A percentile compares a stretch with the other conserved stretches of the same genome.
These are phyloP conservation scores for Falco peregrinus DNA, from an alignment of 2,797 vertebrate species.

Conservation along the genomic window DNA sequence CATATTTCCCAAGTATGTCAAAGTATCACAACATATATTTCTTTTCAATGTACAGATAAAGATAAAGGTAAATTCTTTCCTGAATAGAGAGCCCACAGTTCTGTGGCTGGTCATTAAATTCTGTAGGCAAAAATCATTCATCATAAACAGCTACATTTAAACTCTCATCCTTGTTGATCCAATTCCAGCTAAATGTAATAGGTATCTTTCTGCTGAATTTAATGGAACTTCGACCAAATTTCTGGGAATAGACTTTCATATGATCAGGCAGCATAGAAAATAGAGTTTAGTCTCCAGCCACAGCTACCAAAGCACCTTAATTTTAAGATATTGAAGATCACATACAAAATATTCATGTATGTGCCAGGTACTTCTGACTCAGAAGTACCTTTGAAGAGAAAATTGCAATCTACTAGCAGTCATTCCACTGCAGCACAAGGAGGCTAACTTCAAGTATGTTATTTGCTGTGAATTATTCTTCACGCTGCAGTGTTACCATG, in stretches of 20 bases:
- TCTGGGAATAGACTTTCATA: neutral
- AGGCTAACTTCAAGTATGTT: constrained; percentile 26
- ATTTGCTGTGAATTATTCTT: constrained; percentile 59
- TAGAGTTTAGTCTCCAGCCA: neutral
- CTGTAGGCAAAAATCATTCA: neutral
- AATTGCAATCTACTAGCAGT: neutral
- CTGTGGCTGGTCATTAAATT: neutral
- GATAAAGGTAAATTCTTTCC: neutral
- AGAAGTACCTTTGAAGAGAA: neutral
- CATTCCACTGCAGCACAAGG: constrained; percentile 35
- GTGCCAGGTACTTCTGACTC: neutral
- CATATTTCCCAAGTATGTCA: neutral
- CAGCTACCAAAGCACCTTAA: neutral
- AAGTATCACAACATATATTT: neutral
- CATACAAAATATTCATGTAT: neutral
- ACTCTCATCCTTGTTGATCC: neutral
- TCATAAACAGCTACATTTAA: neutral
- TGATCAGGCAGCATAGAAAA: neutral
- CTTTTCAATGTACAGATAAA: neutral
- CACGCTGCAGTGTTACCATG: constrained; percentile 42
- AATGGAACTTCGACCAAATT: neutral
- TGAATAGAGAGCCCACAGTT: neutral
- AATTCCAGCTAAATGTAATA: neutral
- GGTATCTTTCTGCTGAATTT: neutral
- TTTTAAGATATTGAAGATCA: neutral